Evolutionary conservation across 1,140 invertebrate species (phyloP), one percentile per base, ranked within the genome.

Genomic region (Lasioglossum baleicum): DNA sequence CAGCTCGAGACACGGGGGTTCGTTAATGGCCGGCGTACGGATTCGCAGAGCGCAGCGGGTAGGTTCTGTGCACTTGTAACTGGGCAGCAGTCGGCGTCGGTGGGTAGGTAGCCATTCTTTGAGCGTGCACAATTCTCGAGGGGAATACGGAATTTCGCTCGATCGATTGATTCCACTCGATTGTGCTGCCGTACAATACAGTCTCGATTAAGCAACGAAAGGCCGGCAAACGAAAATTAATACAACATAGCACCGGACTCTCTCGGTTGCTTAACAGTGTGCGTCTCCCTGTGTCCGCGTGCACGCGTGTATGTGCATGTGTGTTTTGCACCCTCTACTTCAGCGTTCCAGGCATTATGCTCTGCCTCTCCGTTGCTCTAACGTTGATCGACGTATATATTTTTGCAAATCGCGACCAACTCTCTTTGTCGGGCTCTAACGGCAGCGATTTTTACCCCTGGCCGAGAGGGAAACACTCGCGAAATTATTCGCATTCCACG

Each of bases 221-320:
- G 83, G 86, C 82, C 72, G 69, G 87, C 82, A 83, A 77, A 89
- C 70, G 85, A 89, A 90, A 90, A 90, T 91, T 90, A 90, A 91
- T 90, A 89, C 79, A 86, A 78, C 78, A 67, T 67, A 63, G n/a
- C 48, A 35, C 35, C 35, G 58, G 48, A 63, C 70, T 22, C 61
- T 35, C 35, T 22, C 61, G 69, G 8, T 13, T 56, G 56, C 7
- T 56, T 64, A 73, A 81, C 68, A 44, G 58, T 48, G 65, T 65
- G 64, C 51, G 70, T 1, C 26, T 26, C 77, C 0, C 35, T 4
- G 48, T 40, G 58, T 67, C 56, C 61, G 70, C 75, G 69, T 66
- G 26, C 26, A 86, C 67, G 67, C 74, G 65, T 10, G 44, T 7
- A 7, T 8, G 44, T 7, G 65, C 3, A 20, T 15, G 51, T 53